Evolutionary conservation across 2,888 invertebrate genomes (phyloP), one percentile per base, ranked within the genome.

Genomic region (Leucophora obtusa): DNA sequence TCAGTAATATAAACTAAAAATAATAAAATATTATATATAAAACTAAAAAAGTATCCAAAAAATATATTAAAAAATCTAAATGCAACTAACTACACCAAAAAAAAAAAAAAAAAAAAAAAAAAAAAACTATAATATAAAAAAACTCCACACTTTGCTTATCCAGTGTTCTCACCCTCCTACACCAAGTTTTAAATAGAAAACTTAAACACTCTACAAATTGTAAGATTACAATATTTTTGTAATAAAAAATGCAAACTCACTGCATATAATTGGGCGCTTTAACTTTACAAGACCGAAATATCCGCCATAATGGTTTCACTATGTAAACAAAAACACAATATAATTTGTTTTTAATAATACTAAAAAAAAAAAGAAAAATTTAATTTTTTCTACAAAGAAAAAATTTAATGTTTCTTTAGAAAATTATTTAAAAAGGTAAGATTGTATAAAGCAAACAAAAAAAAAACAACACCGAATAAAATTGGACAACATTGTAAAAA

Each of bases 201-300:
- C 43, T 43, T 43, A 58, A 56, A 80, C 65, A 70, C 35, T 38
- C 50, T 18, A 73, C 60, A 60, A 62, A 11, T 47, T 54, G 62
- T 74, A 59, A 60, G 53, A 35, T 14, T 11, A 38, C 38, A 38
- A 38, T 14, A 11, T 38, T 38, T 38, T 38, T 10, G 10, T 50
- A 60, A 38, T 54, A 9, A 17, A 38, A 56, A 78, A 83, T 75
- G 79, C 77, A 83, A 72, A 76, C 21, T 54, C 80, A 72, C 68
- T 76, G 80, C 80, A 81, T 83, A 78, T 77, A 77, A 83, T 84
- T 87, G 88, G 88, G 88, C 88, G 88, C 88, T 86, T 85, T 87
- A 88, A 88, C 88, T 88, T 86, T 85, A 84, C 82, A 87, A 88
- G 88, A 84, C 88, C 86, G 88, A 88, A 88, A 88, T 88, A 88